A percentile compares a stretch with the other conserved stretches of the same genome.
phyloP scores from a whole-genome alignment of 2,888 invertebrate species.

The Agonum fuliginosum region DNA sequence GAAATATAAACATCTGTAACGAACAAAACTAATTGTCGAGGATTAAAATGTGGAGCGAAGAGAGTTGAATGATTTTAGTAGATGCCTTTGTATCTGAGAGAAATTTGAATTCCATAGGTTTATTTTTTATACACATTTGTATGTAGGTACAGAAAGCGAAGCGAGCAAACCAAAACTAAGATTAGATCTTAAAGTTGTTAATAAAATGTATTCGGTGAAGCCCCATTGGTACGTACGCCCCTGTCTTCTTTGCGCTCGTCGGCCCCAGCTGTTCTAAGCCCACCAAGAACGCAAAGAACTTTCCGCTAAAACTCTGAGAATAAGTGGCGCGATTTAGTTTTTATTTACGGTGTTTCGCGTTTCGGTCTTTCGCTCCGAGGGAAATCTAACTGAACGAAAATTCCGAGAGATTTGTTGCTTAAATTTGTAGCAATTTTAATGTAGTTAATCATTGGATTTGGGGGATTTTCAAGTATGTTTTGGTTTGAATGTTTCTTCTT shows the following conservation, averaged over 20 bases:
- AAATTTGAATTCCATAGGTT: too few species aligned
- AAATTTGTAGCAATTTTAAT: conserved; percentile 32
- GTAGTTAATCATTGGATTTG: conserved; percentile 4
- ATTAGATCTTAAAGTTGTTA: too few species aligned
- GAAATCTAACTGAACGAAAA: conserved; percentile 2
- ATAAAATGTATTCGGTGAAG: too few species aligned
- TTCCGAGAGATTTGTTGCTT: conserved; percentile 13
- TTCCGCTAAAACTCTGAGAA: background rate
- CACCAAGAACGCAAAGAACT: conserved; percentile 1
- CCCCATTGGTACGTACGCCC: too few species aligned
- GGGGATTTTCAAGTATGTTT: background rate
- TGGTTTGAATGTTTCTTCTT: conserved; percentile 9
- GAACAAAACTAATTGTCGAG: too few species aligned
- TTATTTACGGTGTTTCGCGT: conserved; percentile 15
- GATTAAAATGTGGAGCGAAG: too few species aligned
- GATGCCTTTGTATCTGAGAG: too few species aligned
- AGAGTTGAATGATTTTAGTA: too few species aligned
- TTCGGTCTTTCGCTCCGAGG: background rate
- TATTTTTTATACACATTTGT: too few species aligned
- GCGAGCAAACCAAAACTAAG: too few species aligned
- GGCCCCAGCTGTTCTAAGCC: background rate
- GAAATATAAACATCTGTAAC: too few species aligned
- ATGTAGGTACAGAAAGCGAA: too few species aligned
- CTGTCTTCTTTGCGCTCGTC: background rate
- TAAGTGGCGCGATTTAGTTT: conserved; percentile 21